Base-by-base conservation (phyloP, 1,140 invertebrate species). In the Neoseiulus cucumeris region DNA sequence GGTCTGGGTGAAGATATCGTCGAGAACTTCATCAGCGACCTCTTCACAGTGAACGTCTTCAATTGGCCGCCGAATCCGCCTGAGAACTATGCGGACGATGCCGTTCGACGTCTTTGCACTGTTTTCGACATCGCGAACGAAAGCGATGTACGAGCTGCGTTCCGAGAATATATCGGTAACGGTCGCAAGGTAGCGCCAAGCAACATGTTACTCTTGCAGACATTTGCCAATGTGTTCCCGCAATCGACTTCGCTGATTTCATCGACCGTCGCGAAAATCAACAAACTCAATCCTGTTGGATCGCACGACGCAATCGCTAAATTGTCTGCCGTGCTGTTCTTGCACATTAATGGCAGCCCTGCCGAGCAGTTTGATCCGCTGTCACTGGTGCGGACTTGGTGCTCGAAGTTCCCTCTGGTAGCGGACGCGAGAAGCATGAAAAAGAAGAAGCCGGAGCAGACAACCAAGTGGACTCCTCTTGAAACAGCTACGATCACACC, bases 11-110 rank as follows among this genome's bases (percentile, higher is more conserved):
- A 59, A 25, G 14, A 59, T 20, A 25, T 59, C 51, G 51, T 59
- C 17, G 51, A 59, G 22, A 59, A 59, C 51, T 59, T 59, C 51
- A 59, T 59, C 17, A 25, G 51, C 51, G 51, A 59, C 33, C 51
- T 59, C 12, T 33, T 29, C 51, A 59, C 51, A 20, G 33, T 59
- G 14, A 59, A 59, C 22, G 25, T 59, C 9, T 17, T 33, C 14
- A 59, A 59, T 9, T 59, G 51, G 51, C 51, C 51, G 14, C 51
- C 51, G 17, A 59, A 59, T 25, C 25, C 51, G 22, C 51, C 51
- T 14, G 51, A 29, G 51, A 59, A 25, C 6, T 59, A 29, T 25
- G 51, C 51, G 25, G 51, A 59, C 51, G 51, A 59, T 20, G 25
- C 51, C 12, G 51, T 59, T 59, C 51, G 51, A n/a, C 51, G 51